Conservation (phyloP, 2,113 vertebrate genomes). For the Cricetomys ansorgei region DNA sequence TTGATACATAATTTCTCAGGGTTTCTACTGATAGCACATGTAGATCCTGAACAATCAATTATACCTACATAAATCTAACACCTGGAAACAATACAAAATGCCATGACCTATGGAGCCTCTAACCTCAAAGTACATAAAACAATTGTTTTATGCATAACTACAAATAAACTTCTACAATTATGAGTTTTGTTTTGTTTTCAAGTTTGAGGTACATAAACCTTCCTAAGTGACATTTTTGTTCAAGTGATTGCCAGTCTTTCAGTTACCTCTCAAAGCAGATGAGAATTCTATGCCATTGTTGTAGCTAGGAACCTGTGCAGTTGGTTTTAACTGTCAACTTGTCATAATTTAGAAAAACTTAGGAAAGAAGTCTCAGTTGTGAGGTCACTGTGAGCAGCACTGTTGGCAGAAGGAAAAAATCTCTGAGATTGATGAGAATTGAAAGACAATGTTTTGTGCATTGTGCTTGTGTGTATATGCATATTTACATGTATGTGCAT, state of each 20-base stretch:
- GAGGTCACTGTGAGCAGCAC: not conserved
- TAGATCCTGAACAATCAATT: no score
- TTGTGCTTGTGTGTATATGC: not conserved
- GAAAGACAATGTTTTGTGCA: no score
- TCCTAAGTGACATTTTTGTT: not conserved
- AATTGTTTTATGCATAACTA: no score
- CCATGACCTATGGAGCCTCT: no score
- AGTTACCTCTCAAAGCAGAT: not conserved
- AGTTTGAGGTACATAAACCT: not conserved
- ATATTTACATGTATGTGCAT: not conserved
- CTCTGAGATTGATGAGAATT: no score
- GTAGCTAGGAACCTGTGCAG: not conserved
- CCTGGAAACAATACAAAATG: no score
- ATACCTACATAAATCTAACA: no score
- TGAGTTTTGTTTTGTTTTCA: no score
- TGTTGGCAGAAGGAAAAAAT: not conserved
- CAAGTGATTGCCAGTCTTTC: not conserved
- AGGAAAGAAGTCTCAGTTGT: not conserved
- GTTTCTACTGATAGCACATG: no score
- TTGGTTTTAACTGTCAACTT: not conserved
- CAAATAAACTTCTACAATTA: no score
- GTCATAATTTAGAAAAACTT: not conserved
- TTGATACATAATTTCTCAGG: no score
- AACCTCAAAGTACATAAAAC: no score
- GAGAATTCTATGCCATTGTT: not conserved